A percentile compares a stretch with the other conserved stretches of the same genome.
Conservation (phyloP, 2,113 vertebrate species). For the Mastomys natalensis region DNA sequence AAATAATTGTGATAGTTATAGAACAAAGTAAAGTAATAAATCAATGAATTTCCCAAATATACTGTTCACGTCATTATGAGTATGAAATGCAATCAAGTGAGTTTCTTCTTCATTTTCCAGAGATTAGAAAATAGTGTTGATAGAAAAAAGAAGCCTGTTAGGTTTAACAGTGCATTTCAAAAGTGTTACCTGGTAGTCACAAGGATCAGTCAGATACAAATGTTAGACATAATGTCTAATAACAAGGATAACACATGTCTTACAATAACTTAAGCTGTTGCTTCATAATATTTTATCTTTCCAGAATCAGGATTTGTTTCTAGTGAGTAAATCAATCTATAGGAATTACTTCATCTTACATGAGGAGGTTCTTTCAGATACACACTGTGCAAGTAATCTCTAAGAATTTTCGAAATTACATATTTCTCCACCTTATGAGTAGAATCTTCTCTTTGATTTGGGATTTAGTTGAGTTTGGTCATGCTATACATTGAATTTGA, state of each 20-base stretch:
- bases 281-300: not conserved
- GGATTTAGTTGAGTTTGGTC: not conserved
- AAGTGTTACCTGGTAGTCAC: not conserved
- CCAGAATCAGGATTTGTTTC: not conserved
- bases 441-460: not conserved
- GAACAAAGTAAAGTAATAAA: not conserved
- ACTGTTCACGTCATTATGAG: not conserved
- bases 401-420: not conserved
- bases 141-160: not conserved
- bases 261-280: not conserved
- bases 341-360: not conserved
- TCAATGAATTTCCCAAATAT: not conserved
- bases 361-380: not conserved
- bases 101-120: not conserved
- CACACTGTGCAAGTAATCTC: not conserved
- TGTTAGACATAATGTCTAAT: not conserved
- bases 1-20: not conserved
- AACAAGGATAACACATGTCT: not conserved
- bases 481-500: not conserved
- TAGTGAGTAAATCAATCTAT: not conserved
- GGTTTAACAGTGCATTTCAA: not conserved
- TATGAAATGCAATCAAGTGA: not conserved
- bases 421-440: not conserved
- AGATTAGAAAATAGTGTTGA: not conserved
- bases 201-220: not conserved